Percentiles rank a stretch among this genome's conserved stretches.
Conservation (phyloP, 2,113 vertebrate species). For the Apaloderma vittatum region DNA sequence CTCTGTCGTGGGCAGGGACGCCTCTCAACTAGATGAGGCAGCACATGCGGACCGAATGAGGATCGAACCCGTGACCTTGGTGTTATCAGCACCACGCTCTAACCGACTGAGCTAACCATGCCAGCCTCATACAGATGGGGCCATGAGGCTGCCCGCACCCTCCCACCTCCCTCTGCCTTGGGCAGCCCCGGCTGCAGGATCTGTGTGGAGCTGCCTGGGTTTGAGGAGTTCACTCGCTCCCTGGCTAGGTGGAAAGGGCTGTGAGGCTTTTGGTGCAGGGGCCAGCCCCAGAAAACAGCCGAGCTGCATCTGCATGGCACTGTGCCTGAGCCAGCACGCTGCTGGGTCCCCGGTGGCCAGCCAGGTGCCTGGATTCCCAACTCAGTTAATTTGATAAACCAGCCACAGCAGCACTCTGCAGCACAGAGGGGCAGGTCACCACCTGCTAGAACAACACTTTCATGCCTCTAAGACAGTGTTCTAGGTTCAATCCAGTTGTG, state of each 20-base stretch:
- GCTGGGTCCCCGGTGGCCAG: neutral
- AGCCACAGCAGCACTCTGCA: neutral
- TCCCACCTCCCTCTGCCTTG: neutral
- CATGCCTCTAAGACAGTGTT: neutral
- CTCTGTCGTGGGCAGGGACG: too few relatives aligned
- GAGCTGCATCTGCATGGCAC: neutral
- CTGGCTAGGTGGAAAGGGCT: neutral
- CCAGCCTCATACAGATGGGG: neutral
- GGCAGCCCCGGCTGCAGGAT: neutral
- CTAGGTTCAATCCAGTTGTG: neutral
- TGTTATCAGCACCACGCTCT: too few relatives aligned
- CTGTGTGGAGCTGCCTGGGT: rapidly evolving
- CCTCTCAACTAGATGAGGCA: too few relatives aligned
- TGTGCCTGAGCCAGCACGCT: rapidly evolving
- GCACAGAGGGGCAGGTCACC: neutral
- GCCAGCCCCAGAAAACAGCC: neutral
- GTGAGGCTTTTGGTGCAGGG: neutral
- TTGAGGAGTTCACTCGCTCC: neutral
- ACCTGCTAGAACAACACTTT: neutral
- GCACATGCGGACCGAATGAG: too few relatives aligned
- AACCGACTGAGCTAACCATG: too few relatives aligned
- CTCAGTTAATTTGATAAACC: neutral
- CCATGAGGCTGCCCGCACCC: neutral
- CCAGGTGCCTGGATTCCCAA: neutral
- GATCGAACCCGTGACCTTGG: too few relatives aligned